These are phyloP conservation scores for Hirtodrosophila confusa DNA, from an alignment of 2,888 invertebrate genomes.

Conservation along the genomic window DNA sequence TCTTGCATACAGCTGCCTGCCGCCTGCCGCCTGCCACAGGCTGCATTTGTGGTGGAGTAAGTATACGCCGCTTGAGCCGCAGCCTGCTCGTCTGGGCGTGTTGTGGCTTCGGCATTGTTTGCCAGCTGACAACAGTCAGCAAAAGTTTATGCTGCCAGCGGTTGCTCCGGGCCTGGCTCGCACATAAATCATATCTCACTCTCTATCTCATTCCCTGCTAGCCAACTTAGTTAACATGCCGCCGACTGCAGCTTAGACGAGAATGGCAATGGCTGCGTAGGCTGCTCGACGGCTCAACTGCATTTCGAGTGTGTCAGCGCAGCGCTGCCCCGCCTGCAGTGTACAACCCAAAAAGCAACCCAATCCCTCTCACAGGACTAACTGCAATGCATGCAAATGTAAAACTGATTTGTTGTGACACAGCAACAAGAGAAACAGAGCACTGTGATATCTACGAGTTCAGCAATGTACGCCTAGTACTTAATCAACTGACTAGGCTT, in stretches of 20 bases:
- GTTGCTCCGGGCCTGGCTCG: constrained; percentile 51
- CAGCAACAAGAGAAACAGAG: constrained; percentile 40
- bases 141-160: constrained; percentile 73
- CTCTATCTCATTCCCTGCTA: constrained; percentile 23
- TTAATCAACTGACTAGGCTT: constrained; percentile 38
- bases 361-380: constrained; percentile 19
- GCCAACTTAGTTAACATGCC: constrained; percentile 65
- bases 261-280: constrained; percentile 16
- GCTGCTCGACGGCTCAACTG: constrained; percentile 21
- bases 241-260: constrained; percentile 61
- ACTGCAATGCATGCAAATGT: constrained; percentile 76
- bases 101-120: constrained; percentile 76
- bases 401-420: constrained; percentile 76
- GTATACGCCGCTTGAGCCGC: constrained; percentile 35
- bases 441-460: constrained; percentile 29
- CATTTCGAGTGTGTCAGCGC: constrained; percentile 12
- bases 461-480: constrained; percentile 22
- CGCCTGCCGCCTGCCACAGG: not conserved
- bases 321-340: not conserved
- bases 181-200: constrained; percentile 67
- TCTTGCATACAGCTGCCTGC: constrained; percentile 7
- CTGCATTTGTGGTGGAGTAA: constrained; percentile 19
- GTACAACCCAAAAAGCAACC: not conserved
- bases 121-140: constrained; percentile 78
- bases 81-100: constrained; percentile 63